Base-by-base conservation (phyloP, 2,888 invertebrate genomes). In the Epirrhoe tristata region DNA sequence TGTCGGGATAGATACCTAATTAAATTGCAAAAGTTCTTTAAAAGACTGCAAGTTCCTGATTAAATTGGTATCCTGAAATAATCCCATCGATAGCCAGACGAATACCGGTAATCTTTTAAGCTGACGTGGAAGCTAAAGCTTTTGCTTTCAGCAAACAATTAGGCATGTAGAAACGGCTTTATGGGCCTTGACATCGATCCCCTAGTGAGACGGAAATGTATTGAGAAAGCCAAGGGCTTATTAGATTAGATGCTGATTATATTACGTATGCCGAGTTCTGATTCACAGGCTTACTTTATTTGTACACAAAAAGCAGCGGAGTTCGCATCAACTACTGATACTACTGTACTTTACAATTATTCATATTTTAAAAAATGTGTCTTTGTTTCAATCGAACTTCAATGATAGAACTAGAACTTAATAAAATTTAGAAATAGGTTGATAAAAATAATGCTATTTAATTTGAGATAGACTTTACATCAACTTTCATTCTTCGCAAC, bases 21-120 rank as follows among this genome's bases (percentile, higher is more conserved):
- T 6, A 58, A 48, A 48, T 48, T 58, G 57, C 46, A 46, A 14
- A 14, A 14, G 3, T n/a, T 14, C 46, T 14, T 14, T 46, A 14
- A 48, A 48, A 48, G 48, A 48, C 14, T 14, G 12, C 14, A 48
- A 48, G 5, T 16, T 48, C 14, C 48, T 48, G 48, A 48, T 48
- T 14, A 16, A 48, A 48, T 48, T 48, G 16, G 14, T 53, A 58
- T 43, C 48, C 39, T 12, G 39, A 39, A 36, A 8, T 39, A 63
- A 60, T 60, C 48, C 32, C 31, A 48, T 60, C 53, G 57, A 53
- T 60, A 50, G 59, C 46, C 53, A 24, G 55, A 14, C 17, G 36
- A 17, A 48, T 43, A 24, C 6, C 58, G 5, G 46, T 68, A 61
- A 65, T 60, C 68, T 54, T 14, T 16, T 54, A 63, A 64, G 60